Conservation (phyloP, 1,140 invertebrate species). For the Elysia chlorotica region DNA sequence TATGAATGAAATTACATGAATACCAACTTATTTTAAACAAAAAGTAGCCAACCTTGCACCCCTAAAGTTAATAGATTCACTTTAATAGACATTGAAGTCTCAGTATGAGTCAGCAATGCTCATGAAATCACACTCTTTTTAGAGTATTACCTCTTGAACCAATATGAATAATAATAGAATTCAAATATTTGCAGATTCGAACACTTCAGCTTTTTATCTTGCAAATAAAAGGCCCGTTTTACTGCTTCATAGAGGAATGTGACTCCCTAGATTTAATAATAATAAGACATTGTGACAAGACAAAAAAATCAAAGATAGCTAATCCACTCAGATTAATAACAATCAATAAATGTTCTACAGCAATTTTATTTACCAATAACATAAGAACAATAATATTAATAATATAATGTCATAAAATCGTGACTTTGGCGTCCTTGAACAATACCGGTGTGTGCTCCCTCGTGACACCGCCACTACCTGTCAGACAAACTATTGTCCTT, state of each 20-base stretch:
- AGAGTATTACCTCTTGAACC: too few relatives aligned
- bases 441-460: conserved; percentile 11
- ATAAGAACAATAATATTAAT: background rate
- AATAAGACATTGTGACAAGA: background rate
- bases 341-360: too few relatives aligned
- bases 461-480: background rate
- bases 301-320: background rate
- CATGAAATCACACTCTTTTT: background rate
- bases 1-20: too few relatives aligned
- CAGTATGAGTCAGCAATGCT: background rate
- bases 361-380: too few relatives aligned
- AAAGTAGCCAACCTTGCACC: background rate
- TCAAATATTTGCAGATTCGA: too few relatives aligned
- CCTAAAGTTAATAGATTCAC: too few relatives aligned
- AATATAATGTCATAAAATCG: background rate
- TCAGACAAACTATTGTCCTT: too few relatives aligned
- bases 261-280: background rate
- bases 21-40: background rate
- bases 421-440: conserved; percentile 1
- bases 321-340: too few relatives aligned
- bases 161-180: too few relatives aligned
- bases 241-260: background rate
- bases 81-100: background rate
- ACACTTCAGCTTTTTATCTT: background rate
- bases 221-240: background rate